A percentile compares a stretch with the other conserved stretches of the same genome.
Evolutionary conservation across 1,140 invertebrate genomes (phyloP).

Genomic region (Acromyrmex charruanus): DNA sequence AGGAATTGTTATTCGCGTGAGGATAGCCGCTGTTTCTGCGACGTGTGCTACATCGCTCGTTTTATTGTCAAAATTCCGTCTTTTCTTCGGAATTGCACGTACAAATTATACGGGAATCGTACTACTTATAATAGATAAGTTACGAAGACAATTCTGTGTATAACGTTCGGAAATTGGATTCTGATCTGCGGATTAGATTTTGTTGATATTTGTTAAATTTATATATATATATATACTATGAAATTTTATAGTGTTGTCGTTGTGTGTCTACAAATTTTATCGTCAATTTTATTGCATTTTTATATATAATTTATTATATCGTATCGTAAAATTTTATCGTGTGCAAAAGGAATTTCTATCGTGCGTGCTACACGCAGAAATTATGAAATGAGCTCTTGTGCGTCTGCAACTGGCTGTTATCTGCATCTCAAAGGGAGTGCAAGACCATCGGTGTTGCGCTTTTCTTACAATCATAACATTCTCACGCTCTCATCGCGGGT

Average conservation of each 20-base stretch:
- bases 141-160: not conserved
- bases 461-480: constrained; percentile 53
- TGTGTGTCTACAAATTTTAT: constrained; percentile 43
- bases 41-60: constrained; percentile 26
- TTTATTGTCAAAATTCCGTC: constrained; percentile 27
- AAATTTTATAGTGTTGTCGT: constrained; percentile 53
- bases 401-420: constrained; percentile 65
- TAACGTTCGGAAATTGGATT: constrained; percentile 11
- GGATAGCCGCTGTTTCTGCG: not conserved
- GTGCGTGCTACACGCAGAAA: not conserved
- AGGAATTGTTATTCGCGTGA: constrained; percentile 54
- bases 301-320: constrained; percentile 40
- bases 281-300: constrained; percentile 21
- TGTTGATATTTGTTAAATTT: constrained; percentile 56
- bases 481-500: constrained; percentile 74
- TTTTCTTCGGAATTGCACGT: constrained; percentile 10
- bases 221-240: constrained; percentile 13
- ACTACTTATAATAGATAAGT: not conserved
- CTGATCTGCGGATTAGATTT: constrained; percentile 13
- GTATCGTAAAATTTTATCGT: constrained; percentile 33
- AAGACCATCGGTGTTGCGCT: constrained; percentile 28
- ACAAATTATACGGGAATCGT: not conserved
- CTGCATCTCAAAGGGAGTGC: constrained; percentile 37
- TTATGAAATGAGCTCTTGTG: not conserved
- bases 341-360: not conserved